Percentiles rank a stretch among this genome's conserved stretches.
Evolutionary conservation across 2,797 vertebrate genomes (phyloP).

Genomic region (Sebastes flavidus): DNA sequence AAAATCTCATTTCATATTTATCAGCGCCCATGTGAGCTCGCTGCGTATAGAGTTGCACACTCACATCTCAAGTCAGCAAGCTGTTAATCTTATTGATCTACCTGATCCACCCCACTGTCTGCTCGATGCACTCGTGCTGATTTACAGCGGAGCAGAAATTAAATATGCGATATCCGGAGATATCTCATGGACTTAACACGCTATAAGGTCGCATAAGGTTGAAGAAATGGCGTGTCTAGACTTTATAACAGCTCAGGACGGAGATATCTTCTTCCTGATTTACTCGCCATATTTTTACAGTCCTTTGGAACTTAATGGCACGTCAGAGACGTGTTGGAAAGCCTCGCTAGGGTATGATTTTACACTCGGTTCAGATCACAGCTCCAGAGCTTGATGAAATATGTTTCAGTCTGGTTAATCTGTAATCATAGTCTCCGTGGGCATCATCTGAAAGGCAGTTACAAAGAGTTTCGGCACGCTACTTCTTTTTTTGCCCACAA

Average conservation of each 20-base stretch:
- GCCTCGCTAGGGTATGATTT: conserved; percentile 53
- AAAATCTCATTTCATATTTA: conserved; percentile 34
- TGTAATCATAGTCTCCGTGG: conserved; percentile 26
- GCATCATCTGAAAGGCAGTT: conserved; percentile 15
- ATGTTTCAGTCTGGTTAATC: conserved; percentile 34
- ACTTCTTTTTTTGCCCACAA: background rate
- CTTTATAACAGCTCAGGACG: conserved; percentile 31
- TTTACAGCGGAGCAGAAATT: conserved; percentile 47
- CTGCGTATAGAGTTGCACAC: conserved; percentile 34
- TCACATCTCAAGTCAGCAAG: conserved; percentile 42
- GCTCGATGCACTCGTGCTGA: conserved; percentile 53
- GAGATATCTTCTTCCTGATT: conserved; percentile 67
- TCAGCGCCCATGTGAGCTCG: conserved; percentile 10
- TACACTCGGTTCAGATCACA: conserved; percentile 50
- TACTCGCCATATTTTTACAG: conserved; percentile 56
- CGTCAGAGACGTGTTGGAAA: conserved; percentile 55
- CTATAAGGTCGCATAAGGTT: conserved; percentile 42
- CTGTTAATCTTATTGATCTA: conserved; percentile 65
- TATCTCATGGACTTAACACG: conserved; percentile 40
- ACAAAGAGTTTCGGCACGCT: background rate
- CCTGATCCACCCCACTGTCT: conserved; percentile 55
- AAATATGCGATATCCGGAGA: conserved; percentile 38
- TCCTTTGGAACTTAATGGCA: conserved; percentile 55
- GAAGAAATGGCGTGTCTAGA: conserved; percentile 62
- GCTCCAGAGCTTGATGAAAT: conserved; percentile 46